Evolutionary conservation across 2,113 vertebrate species (phyloP), one percentile per base, ranked within the genome.

Genomic region (Anoura caudifer): DNA sequence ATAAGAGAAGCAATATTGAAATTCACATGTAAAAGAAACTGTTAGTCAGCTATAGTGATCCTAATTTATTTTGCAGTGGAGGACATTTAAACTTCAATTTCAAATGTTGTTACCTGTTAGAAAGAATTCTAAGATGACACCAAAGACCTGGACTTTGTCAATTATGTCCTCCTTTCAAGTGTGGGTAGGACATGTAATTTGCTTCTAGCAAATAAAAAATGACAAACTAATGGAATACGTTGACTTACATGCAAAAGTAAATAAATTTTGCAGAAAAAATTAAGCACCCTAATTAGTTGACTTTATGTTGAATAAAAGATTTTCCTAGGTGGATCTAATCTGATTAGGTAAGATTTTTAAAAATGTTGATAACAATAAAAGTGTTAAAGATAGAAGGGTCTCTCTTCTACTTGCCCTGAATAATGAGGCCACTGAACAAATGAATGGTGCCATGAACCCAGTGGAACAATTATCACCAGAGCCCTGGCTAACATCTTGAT

Each of bases 201-300:
- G 4, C 33, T 69, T 75, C 20, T 54, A 56, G 33, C 8, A 89
- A 65, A 28, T 24, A 56, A 45, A 75, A 45, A 76, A 50, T 61
- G 70, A 5, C 36, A 56, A 69, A 17, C 19, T 75, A 38, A 59
- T 65, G 33, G 38, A 41, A n/a, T 59, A 12, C 54, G 10, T 54
- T 61, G 6, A 63, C 24, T 65, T 72, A n/a, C 50, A 47, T 15
- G 16, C 65, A 73, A 67, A 85, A 15, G 36, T 50, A 54, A 65
- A 89, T 4, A 38, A 31, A 77, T 63, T 80, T 54, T 20, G 3
- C 26, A 63, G 43, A 69, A 91, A 16, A 47, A 69, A n/a, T 82
- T 92, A 56, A 76, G 22, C n/a, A 63, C 19, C 36, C 19, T 75
- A 81, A 86, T 86, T 84, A 76, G 9, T 61, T 94, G 79, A 92